Conservation (phyloP, 2,113 vertebrate species). For the Periophthalmodon schlosseri region DNA sequence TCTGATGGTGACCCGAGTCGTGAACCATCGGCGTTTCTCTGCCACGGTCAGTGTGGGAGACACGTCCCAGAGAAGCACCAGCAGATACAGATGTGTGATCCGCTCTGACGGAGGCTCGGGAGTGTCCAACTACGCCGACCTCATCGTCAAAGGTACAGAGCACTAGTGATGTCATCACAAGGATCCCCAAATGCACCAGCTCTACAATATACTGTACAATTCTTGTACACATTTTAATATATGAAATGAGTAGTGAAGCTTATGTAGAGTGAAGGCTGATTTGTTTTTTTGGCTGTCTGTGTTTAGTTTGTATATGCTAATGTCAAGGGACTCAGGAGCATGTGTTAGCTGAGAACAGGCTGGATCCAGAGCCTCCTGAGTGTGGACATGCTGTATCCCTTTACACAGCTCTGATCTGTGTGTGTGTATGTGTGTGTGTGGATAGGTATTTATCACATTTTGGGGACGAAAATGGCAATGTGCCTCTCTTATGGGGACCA, state of each 20-base stretch:
- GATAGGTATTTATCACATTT: too few relatives aligned
- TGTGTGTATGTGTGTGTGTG: slow-evolving; percentile 22
- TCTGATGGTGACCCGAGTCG: slow-evolving; percentile 93
- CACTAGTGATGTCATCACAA: not conserved
- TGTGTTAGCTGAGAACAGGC: slow-evolving; percentile 53
- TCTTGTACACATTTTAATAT: too few relatives aligned
- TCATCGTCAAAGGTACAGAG: slow-evolving; percentile 92
- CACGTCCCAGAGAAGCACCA: slow-evolving; percentile 90
- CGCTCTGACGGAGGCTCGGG: slow-evolving; percentile 92
- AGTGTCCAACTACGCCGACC: slow-evolving; percentile 94
- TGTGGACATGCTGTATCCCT: slow-evolving; percentile 18
- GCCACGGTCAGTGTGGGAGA: slow-evolving; percentile 92
- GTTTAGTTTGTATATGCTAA: slow-evolving; percentile 39
- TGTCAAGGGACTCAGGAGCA: slow-evolving; percentile 61
- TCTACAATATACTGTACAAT: too few relatives aligned
- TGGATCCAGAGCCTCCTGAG: slow-evolving; percentile 22
- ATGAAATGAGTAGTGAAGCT: too few relatives aligned
- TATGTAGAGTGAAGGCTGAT: too few relatives aligned
- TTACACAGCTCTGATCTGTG: slow-evolving; percentile 2
- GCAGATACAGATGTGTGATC: slow-evolving; percentile 94
- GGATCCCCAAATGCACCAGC: too few relatives aligned
- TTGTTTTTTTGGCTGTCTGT: slow-evolving; percentile 37
- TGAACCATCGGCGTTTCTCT: slow-evolving; percentile 94
- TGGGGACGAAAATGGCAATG: too few relatives aligned
- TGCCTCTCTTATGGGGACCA: too few relatives aligned